Percentiles rank a stretch among this genome's conserved stretches.
phyloP scores from a whole-genome alignment of 2,797 vertebrate species.

The Chelmon rostratus region DNA sequence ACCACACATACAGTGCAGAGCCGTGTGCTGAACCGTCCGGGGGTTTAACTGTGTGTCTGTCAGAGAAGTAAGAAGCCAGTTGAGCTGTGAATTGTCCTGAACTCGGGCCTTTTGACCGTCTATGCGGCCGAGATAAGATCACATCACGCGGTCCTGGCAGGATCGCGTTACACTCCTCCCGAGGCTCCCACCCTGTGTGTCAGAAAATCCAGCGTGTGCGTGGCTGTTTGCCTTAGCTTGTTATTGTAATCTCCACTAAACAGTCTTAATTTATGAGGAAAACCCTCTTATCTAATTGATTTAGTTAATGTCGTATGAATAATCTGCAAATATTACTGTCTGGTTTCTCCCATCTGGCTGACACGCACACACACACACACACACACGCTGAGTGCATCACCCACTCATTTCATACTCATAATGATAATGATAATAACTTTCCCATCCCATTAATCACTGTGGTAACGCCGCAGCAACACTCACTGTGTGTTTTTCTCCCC shows the following conservation, averaged over 20 bases:
- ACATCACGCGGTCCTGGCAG: not conserved
- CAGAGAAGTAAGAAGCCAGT: no score
- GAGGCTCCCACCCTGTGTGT: not conserved
- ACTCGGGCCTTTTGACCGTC: not conserved
- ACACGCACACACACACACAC: slow-evolving; percentile 26
- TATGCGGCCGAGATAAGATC: not conserved
- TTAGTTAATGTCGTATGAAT: slow-evolving; percentile 66
- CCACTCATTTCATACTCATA: slow-evolving; percentile 64
- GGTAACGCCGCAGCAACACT: slow-evolving; percentile 40
- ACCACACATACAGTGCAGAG: no score
- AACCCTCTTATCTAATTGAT: slow-evolving; percentile 68
- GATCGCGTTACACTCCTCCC: not conserved
- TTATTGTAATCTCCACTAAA: slow-evolving; percentile 57
- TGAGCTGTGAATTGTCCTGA: not conserved
- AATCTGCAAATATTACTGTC: slow-evolving; percentile 51
- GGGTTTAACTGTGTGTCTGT: no score
- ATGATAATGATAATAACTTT: slow-evolving; percentile 69
- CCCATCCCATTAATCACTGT: slow-evolving; percentile 59
- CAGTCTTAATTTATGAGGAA: slow-evolving; percentile 60
- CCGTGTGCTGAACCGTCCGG: no score
- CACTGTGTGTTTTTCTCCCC: not conserved
- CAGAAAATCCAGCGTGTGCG: slow-evolving; percentile 5
- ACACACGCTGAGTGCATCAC: slow-evolving; percentile 43
- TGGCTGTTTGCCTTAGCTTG: slow-evolving; percentile 20
- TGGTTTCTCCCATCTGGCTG: slow-evolving; percentile 49